Percentiles rank a stretch among this genome's conserved stretches.
Evolutionary conservation across 2,888 invertebrate genomes (phyloP).

Genomic region (Cynaeus angustus): DNA sequence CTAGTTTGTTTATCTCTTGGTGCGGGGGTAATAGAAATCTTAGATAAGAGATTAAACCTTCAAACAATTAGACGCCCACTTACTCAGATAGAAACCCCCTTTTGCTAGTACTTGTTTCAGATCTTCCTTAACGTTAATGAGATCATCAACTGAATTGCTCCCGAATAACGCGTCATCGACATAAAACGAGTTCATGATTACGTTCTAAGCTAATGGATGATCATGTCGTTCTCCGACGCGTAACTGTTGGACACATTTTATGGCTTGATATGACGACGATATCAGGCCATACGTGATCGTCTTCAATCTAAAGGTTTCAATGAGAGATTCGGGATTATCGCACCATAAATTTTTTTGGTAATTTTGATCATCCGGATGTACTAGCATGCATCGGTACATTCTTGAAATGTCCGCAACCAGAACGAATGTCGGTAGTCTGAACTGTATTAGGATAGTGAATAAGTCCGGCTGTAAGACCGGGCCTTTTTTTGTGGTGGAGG

Average conservation of each 20-base stretch:
- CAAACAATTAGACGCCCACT: slow-evolving; percentile 18
- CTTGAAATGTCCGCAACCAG: too few species aligned
- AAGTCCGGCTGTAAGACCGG: slow-evolving; percentile 42
- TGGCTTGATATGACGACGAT: slow-evolving; percentile 15
- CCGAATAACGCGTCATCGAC: too few species aligned
- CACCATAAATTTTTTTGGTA: slow-evolving; percentile 46
- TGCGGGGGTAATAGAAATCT: too few species aligned
- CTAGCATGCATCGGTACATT: slow-evolving; percentile 14
- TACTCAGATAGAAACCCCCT: slow-evolving; percentile 44
- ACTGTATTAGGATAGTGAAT: slow-evolving; percentile 37
- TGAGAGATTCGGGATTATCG: slow-evolving; percentile 10
- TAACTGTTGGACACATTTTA: neutral
- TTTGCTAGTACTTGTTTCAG: slow-evolving; percentile 26
- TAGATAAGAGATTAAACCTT: too few species aligned
- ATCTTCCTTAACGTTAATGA: slow-evolving; percentile 2
- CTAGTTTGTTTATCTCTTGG: too few species aligned
- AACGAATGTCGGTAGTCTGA: slow-evolving; percentile 4
- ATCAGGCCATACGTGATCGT: slow-evolving; percentile 22
- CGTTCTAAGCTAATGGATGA: too few species aligned
- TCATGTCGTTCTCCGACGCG: too few species aligned
- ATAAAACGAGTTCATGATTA: too few species aligned
- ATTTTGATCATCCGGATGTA: slow-evolving; percentile 11
- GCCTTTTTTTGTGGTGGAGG: too few species aligned
- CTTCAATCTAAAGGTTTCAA: slow-evolving; percentile 17
- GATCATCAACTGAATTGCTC: too few species aligned